Evolutionary conservation across 2,888 invertebrate species (phyloP), one percentile per base, ranked within the genome.

Genomic region (Bedellia somnulentella): DNA sequence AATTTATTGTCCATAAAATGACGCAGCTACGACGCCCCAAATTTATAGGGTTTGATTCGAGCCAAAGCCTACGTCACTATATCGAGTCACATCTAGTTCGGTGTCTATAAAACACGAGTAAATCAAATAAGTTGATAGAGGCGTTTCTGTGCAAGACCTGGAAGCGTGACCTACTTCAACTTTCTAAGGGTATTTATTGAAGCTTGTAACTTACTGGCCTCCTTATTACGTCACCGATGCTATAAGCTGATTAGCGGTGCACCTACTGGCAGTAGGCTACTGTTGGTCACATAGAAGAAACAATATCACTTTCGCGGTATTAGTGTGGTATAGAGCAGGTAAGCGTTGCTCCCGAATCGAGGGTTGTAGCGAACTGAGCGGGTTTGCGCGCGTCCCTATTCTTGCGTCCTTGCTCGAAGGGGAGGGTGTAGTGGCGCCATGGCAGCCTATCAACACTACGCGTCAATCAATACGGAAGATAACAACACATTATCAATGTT

Each of bases 401-500:
- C 71, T 70, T 63, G 50, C 59, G 66, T 63, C 64, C 71, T 70
- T 67, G 66, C 54, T 55, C 63, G 49, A 56, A 63, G 61, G 68
- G 73, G 75, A 68, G 57, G 62, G 66, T 45, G 66, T 63, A 62
- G 61, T 32, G 32, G 35, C 35, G 35, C 35, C 58, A 55, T 62
- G 47, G 63, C 51, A 57, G 53, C 56, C 51, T 57, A 56, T 55
- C 58, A 62, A 60, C 57, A 58, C 57, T 54, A 57, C 54, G 57
- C 62, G 62, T 71, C 71, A 73, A 75, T 75, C 73, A 75, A 75
- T 75, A 75, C 67, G 58, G 59, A 57, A 61, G 68, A 73, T 62
- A 61, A 59, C 55, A 51, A 52, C 52, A 45, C 47, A 38, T 24
- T 18, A 18, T 18, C 18, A 18, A n/a, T n/a, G n/a, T n/a, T n/a